These are phyloP conservation scores for Xiphophorus birchmanni DNA, from an alignment of 2,797 vertebrate genomes.

Conservation along the genomic window DNA sequence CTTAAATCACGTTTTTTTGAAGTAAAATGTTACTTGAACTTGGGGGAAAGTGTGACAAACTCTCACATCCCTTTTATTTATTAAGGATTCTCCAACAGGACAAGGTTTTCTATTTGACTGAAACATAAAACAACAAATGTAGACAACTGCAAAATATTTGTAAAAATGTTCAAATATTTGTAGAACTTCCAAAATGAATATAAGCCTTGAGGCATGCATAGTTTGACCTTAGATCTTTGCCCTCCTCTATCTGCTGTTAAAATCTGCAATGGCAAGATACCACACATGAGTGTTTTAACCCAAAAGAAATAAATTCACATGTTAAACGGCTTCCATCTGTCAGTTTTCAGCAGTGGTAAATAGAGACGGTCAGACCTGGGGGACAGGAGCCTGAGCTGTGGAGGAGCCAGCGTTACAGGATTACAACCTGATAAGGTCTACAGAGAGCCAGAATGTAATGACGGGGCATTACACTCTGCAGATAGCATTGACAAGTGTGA, in stretches of 20 bases:
- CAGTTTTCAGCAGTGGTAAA: constrained; percentile 1
- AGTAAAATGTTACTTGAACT: background rate
- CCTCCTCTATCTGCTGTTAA: background rate
- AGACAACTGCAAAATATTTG: background rate
- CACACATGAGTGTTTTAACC: constrained; percentile 11
- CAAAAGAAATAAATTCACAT: constrained; percentile 4
- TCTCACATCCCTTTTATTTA: background rate
- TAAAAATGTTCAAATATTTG: background rate
- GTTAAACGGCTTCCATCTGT: constrained; percentile 13
- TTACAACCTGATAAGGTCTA: constrained; percentile 54
- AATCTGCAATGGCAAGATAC: background rate
- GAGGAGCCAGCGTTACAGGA: constrained; percentile 40
- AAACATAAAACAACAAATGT: background rate
- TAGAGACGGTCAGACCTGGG: background rate
- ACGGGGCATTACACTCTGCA: constrained; percentile 46
- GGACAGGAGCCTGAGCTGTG: constrained; percentile 13
- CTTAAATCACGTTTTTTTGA: background rate
- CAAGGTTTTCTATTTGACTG: background rate
- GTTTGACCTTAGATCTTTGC: background rate
- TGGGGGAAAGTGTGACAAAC: background rate
- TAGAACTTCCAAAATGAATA: background rate
- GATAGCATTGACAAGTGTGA: constrained; percentile 50
- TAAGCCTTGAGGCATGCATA: background rate
- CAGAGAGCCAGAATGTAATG: constrained; percentile 51
- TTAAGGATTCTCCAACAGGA: background rate